Conservation (phyloP, 2,113 vertebrate species). For the Macrotis lagotis region DNA sequence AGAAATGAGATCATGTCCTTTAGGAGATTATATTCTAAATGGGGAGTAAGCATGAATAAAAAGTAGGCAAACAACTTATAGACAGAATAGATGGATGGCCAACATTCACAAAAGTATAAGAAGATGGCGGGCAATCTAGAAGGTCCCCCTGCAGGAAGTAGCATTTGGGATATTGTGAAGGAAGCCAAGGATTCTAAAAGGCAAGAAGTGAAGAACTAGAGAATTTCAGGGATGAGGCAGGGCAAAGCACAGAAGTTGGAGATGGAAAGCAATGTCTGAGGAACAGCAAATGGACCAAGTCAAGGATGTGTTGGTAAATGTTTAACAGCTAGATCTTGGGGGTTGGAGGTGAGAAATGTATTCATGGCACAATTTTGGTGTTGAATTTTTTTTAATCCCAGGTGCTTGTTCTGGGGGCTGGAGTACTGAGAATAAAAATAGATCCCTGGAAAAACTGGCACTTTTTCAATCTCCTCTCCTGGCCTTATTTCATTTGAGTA, state of each 20-base stretch:
- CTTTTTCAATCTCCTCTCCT: neutral
- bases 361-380: neutral
- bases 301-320: neutral
- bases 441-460: neutral
- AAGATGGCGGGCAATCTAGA: neutral
- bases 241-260: neutral
- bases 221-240: neutral
- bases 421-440: neutral
- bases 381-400: neutral
- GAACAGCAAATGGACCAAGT: neutral
- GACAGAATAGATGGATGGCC: neutral
- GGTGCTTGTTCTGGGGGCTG: neutral
- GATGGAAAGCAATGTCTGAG: neutral
- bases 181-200: neutral
- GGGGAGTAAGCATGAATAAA: neutral
- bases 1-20: neutral
- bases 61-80: neutral
- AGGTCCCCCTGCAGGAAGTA: neutral
- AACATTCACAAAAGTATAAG: neutral
- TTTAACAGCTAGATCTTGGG: neutral
- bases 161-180: neutral
- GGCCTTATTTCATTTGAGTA: neutral
- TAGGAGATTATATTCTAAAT: neutral
- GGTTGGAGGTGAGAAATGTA: neutral
- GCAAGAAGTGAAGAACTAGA: neutral